phyloP scores from a whole-genome alignment of 2,797 vertebrate species.

The Channa striata region DNA sequence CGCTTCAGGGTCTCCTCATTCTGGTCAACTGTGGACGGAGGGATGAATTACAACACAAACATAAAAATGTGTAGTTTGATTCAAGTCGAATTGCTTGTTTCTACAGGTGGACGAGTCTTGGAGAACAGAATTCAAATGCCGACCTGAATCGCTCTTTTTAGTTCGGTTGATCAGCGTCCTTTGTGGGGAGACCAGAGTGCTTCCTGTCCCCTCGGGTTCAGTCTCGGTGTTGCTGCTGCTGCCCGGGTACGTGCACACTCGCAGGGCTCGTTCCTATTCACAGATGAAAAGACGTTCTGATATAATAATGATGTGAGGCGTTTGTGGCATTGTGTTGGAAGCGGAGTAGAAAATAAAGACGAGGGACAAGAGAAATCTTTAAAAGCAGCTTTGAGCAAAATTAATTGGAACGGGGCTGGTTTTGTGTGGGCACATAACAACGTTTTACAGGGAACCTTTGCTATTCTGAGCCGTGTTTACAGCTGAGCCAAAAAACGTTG shows the following conservation, averaged over 20 bases:
- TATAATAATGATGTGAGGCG: background rate
- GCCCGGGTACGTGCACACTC: slow-evolving; percentile 83
- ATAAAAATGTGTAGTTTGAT: too few relatives aligned
- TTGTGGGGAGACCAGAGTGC: slow-evolving; percentile 70
- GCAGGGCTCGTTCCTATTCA: slow-evolving; percentile 81
- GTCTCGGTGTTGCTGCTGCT: slow-evolving; percentile 81
- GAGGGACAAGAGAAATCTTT: background rate
- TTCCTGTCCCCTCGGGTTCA: slow-evolving; percentile 75
- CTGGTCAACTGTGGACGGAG: slow-evolving; percentile 54
- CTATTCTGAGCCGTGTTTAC: background rate
- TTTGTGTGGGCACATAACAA: background rate
- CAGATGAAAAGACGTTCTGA: background rate
- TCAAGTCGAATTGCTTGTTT: background rate
- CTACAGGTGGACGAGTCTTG: background rate
- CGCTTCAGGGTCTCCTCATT: slow-evolving; percentile 81
- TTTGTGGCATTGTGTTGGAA: background rate
- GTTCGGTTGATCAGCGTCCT: slow-evolving; percentile 76
- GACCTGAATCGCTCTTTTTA: slow-evolving; percentile 82
- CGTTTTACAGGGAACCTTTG: background rate
- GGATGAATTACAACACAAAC: background rate
- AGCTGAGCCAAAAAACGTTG: too few relatives aligned
- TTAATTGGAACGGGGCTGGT: background rate
- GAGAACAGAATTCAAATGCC: background rate
- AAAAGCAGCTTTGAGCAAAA: background rate
- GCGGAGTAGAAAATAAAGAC: background rate